These are phyloP conservation scores for Sialia sialis DNA, from an alignment of 2,113 vertebrate genomes.

Conservation along the genomic window DNA sequence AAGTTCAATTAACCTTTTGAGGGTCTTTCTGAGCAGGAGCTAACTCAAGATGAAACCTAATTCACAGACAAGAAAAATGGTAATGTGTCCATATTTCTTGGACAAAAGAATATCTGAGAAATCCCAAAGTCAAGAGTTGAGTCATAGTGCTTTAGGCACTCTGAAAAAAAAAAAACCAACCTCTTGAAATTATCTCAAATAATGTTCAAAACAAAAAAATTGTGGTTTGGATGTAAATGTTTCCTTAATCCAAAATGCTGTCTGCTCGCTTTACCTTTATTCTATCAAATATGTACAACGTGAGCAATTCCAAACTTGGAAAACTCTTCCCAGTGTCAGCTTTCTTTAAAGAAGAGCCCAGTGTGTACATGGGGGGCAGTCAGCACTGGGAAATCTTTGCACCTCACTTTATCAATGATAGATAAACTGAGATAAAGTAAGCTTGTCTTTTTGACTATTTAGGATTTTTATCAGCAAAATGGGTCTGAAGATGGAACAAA, in stretches of 20 bases:
- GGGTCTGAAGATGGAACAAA: neutral
- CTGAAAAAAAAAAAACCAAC: neutral
- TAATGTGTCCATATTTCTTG: neutral
- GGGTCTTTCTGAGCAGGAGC: neutral
- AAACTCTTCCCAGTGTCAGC: neutral
- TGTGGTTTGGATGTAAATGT: neutral
- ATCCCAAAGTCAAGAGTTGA: neutral
- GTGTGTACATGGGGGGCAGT: neutral
- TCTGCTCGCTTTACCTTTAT: neutral
- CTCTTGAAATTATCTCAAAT: neutral
- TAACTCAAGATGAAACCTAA: neutral
- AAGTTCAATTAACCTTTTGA: neutral
- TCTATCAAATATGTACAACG: neutral
- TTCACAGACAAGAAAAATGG: neutral
- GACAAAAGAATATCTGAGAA: neutral
- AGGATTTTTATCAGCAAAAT: neutral
- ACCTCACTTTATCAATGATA: neutral
- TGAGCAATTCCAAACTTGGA: accelerated
- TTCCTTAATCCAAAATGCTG: neutral
- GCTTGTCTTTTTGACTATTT: neutral
- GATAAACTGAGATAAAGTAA: neutral
- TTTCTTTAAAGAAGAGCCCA: neutral
- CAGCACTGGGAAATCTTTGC: neutral
- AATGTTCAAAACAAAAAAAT: neutral
- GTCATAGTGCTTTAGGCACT: neutral